Evolutionary conservation across 2,797 vertebrate species (phyloP).

Genomic region (Lepilemur septentrionalis): DNA sequence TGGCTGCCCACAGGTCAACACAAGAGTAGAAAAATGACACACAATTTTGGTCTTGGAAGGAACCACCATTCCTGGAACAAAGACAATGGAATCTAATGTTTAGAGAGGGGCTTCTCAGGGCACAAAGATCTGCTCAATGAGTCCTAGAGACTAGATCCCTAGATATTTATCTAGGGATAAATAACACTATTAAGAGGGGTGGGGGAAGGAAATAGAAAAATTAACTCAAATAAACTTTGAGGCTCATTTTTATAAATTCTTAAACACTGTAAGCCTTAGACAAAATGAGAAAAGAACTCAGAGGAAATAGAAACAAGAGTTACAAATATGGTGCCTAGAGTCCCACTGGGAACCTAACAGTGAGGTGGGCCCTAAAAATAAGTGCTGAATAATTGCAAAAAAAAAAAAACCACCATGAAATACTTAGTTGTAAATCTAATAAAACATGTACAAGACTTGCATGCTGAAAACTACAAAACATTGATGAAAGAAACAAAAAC

Average conservation of each 20-base stretch:
- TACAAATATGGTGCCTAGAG: neutral
- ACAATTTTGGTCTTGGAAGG: conserved; percentile 99
- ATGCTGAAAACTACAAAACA: conserved; percentile 7
- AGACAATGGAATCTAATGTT: conserved; percentile 43
- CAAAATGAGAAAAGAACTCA: conserved; percentile 25
- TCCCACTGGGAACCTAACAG: neutral
- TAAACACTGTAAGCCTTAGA: neutral
- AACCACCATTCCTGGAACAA: conserved; percentile 93
- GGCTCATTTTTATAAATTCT: conserved; percentile 29
- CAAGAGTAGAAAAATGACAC: conserved; percentile 97
- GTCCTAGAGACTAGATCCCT: neutral
- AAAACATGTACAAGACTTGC: neutral
- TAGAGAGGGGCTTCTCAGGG: neutral
- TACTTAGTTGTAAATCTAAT: neutral
- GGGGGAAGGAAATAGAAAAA: neutral
- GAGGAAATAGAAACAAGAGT: neutral
- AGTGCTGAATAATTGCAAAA: neutral
- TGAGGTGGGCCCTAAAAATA: neutral
- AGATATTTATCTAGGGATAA: neutral
- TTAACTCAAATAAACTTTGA: conserved; percentile 17
- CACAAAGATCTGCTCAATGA: neutral
- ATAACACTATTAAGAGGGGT: neutral
- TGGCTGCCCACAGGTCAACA: conserved; percentile 94
- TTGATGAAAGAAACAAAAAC: neutral
- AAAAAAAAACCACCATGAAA: neutral